phyloP scores from a whole-genome alignment of 2,888 invertebrate species.

The Ormyrus nitidulus region DNA sequence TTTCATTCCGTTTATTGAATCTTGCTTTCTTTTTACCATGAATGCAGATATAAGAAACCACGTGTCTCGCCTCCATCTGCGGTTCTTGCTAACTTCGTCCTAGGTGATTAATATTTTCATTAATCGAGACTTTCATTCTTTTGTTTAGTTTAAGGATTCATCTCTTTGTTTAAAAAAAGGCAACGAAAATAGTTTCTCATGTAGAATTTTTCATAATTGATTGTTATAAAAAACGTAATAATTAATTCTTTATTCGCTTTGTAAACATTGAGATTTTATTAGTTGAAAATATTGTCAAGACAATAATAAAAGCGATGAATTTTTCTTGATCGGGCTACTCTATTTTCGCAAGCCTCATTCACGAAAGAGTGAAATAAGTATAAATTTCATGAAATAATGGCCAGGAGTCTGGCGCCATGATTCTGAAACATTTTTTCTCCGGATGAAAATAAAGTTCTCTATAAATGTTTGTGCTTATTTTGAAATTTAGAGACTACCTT shows the following conservation, averaged over 20 bases:
- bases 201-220: too few species aligned
- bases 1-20: slow-evolving; percentile 46
- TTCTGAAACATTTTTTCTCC: background rate
- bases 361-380: background rate
- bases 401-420: background rate
- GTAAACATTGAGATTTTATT: too few species aligned
- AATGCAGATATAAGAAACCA: background rate
- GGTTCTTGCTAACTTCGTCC: too few species aligned
- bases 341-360: slow-evolving; percentile 2
- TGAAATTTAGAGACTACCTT: too few species aligned
- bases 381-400: background rate
- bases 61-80: background rate
- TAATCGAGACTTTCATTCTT: too few species aligned
- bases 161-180: background rate
- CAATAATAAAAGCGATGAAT: background rate
- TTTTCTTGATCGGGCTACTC: background rate
- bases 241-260: too few species aligned
- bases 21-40: background rate
- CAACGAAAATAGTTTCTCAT: background rate
- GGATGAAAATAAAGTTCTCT: slow-evolving; percentile 21
- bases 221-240: too few species aligned
- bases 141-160: too few species aligned
- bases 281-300: too few species aligned
- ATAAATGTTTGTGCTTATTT: too few species aligned
- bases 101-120: too few species aligned